These are phyloP conservation scores for Cinara cedri DNA, from an alignment of 2,888 invertebrate species.

Conservation along the genomic window DNA sequence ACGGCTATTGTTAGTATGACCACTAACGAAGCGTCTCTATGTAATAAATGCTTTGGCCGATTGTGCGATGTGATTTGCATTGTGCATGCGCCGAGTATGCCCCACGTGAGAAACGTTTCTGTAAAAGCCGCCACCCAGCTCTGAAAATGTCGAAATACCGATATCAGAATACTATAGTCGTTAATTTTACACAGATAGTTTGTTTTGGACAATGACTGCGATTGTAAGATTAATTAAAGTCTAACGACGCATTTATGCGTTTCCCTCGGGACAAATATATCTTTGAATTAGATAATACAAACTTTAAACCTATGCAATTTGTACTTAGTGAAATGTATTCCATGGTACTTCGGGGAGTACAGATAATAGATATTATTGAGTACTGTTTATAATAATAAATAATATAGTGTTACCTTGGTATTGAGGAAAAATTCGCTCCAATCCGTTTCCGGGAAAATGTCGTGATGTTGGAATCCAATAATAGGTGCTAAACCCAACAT, in stretches of 20 bases:
- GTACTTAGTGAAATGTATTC: too few species aligned
- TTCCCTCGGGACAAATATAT: too few species aligned
- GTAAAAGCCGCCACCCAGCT: slow-evolving; percentile 89
- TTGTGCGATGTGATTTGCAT: slow-evolving; percentile 83
- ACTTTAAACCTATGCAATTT: too few species aligned
- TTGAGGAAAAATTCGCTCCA: slow-evolving; percentile 87
- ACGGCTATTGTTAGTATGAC: slow-evolving; percentile 77
- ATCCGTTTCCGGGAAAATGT: slow-evolving; percentile 78
- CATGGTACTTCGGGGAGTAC: too few species aligned
- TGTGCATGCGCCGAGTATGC: slow-evolving; percentile 77
- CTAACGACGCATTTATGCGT: background rate
- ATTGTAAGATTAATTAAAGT: too few species aligned
- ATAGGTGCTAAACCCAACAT: slow-evolving; percentile 73
- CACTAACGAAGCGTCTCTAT: slow-evolving; percentile 71
- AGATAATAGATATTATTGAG: too few species aligned
- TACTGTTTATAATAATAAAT: background rate
- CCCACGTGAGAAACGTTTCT: slow-evolving; percentile 89
- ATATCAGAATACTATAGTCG: background rate
- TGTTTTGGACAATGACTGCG: too few species aligned
- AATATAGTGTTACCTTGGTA: slow-evolving; percentile 69
- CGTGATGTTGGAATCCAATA: slow-evolving; percentile 64
- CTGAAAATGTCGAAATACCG: slow-evolving; percentile 64
- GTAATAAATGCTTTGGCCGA: slow-evolving; percentile 70
- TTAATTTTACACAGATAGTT: too few species aligned
- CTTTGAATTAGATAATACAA: too few species aligned